A percentile compares a stretch with the other conserved stretches of the same genome.
These are phyloP conservation scores for Manis crassicaudata DNA, from an alignment of 2,797 vertebrate genomes.

Conservation along the genomic window DNA sequence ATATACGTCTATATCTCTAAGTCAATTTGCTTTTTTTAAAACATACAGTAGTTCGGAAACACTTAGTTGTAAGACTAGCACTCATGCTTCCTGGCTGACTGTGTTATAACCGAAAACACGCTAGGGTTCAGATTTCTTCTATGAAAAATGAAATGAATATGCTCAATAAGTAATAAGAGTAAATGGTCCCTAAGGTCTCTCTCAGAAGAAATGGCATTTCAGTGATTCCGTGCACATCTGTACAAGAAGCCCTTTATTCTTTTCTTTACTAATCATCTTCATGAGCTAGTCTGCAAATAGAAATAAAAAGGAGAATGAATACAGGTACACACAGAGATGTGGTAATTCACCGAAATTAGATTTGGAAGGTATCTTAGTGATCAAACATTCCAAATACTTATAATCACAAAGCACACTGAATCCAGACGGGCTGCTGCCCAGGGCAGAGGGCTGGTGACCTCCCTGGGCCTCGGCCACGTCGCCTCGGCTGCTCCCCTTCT, in stretches of 20 bases:
- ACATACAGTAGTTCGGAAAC: background rate
- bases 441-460: background rate
- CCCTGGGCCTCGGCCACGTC: rapidly evolving
- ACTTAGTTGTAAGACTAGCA: background rate
- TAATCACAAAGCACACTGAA: background rate
- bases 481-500: background rate
- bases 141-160: background rate
- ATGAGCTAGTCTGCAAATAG: background rate
- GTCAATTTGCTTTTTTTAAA: background rate
- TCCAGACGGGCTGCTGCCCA: background rate
- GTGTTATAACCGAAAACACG: background rate
- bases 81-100: background rate
- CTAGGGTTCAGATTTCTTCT: background rate
- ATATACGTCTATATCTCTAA: too few relatives aligned
- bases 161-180: background rate
- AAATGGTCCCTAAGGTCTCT: background rate
- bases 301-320: background rate
- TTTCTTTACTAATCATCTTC: background rate
- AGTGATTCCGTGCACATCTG: too few relatives aligned
- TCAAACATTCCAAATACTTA: background rate
- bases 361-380: background rate
- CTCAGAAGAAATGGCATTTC: background rate
- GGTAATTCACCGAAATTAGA: background rate
- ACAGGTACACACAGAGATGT: background rate
- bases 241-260: background rate